Evolutionary conservation across 2,113 vertebrate species (phyloP).

Genomic region (Muscicapa adusta): DNA sequence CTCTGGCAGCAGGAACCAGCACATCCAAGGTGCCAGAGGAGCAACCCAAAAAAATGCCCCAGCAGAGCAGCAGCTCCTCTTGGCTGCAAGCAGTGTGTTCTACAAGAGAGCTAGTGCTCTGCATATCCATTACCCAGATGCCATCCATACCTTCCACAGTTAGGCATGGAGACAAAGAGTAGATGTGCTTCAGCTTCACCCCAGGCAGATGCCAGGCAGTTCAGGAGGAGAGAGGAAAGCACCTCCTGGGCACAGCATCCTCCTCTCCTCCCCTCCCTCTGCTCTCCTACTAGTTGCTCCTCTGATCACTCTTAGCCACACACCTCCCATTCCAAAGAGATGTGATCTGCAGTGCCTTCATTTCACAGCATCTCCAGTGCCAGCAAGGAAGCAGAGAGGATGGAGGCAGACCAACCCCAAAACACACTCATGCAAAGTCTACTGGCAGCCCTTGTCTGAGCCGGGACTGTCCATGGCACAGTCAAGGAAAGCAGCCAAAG

Average conservation of each 20-base stretch:
- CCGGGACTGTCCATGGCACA: fast-evolving
- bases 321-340: not conserved
- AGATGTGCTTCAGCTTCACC: not conserved
- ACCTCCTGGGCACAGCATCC: not conserved
- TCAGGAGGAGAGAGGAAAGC: not conserved
- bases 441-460: not conserved
- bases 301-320: not conserved
- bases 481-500: not conserved
- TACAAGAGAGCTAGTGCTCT: not conserved
- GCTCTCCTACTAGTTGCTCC: not conserved
- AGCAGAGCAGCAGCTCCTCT: not conserved
- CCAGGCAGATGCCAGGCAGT: not conserved
- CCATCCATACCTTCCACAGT: not conserved
- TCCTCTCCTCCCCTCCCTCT: not conserved
- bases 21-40: not conserved
- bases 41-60: not conserved
- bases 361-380: not conserved
- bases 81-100: not conserved
- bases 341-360: not conserved
- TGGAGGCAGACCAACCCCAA: not conserved
- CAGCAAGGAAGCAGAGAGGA: not conserved
- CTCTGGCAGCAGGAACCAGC: not conserved
- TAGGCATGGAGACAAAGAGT: not conserved
- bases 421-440: not conserved
- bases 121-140: not conserved